Percentiles rank a stretch among this genome's conserved stretches.
Conservation (phyloP, 2,797 vertebrate species). For the Urophycis tenuis region DNA sequence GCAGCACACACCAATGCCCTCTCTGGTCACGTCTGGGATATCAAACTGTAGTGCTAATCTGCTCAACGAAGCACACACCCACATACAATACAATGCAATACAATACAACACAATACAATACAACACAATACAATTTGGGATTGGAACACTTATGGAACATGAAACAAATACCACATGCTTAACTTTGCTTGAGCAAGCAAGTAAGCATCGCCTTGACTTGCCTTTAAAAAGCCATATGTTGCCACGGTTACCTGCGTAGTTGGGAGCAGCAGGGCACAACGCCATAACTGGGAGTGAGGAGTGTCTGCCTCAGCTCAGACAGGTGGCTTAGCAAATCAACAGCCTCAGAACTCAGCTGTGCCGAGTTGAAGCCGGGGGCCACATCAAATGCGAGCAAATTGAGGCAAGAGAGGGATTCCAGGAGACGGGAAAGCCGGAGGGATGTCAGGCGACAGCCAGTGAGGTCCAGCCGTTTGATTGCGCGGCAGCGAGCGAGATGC, state of each 20-base stretch:
- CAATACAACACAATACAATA: too few relatives aligned
- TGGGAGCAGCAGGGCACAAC: slow-evolving; percentile 91
- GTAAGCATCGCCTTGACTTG: background rate
- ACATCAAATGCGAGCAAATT: slow-evolving; percentile 86
- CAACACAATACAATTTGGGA: background rate
- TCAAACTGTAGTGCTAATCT: slow-evolving; percentile 89
- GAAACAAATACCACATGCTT: background rate
- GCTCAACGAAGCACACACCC: background rate
- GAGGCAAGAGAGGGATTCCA: slow-evolving; percentile 78
- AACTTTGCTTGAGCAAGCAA: background rate
- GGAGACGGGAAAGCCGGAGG: slow-evolving; percentile 82
- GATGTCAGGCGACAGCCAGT: slow-evolving; percentile 86
- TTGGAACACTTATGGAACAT: background rate
- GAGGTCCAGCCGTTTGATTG: slow-evolving; percentile 82
- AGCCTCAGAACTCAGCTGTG: slow-evolving; percentile 83
- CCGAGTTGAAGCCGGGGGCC: slow-evolving; percentile 78
- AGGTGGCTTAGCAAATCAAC: slow-evolving; percentile 84
- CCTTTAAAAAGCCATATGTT: background rate
- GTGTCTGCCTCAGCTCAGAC: slow-evolving; percentile 85
- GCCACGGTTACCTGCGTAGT: slow-evolving; percentile 64
- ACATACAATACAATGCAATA: too few relatives aligned
- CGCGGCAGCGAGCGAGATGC: slow-evolving; percentile 75
- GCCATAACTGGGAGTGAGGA: slow-evolving; percentile 86
- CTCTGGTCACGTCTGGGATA: slow-evolving; percentile 84
- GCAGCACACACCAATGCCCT: slow-evolving; percentile 82